phyloP scores from a whole-genome alignment of 2,888 invertebrate genomes.

The Drosophila neoperkinsi region DNA sequence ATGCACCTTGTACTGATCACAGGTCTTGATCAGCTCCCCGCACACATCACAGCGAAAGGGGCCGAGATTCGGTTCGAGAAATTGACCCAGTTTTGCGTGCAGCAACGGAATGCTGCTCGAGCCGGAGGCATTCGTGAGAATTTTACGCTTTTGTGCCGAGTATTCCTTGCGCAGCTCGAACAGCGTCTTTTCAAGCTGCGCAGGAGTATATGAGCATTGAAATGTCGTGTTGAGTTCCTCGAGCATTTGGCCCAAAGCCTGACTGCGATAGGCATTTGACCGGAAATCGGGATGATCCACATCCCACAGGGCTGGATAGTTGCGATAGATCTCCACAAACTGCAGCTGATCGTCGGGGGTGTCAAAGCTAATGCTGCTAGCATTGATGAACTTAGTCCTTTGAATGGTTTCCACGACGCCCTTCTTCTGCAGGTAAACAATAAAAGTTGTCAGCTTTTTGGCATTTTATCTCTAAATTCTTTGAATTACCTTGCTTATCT shows the following conservation, averaged over 20 bases:
- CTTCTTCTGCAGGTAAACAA: constrained; percentile 56
- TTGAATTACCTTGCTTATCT: constrained; percentile 69
- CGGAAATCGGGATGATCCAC: constrained; percentile 82
- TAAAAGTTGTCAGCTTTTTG: background rate
- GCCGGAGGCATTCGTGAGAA: constrained; percentile 48
- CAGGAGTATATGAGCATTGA: constrained; percentile 40
- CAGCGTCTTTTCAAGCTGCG: constrained; percentile 78
- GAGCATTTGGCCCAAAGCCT: constrained; percentile 76
- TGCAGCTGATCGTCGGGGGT: constrained; percentile 67
- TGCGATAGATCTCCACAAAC: constrained; percentile 79
- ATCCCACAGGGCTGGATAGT: constrained; percentile 76
- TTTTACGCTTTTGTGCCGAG: constrained; percentile 71
- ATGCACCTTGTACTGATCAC: constrained; percentile 81
- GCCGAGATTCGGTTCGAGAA: constrained; percentile 72
- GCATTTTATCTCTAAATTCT: background rate
- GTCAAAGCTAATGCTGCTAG: constrained; percentile 60
- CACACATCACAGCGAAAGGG: constrained; percentile 79
- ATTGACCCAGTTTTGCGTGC: constrained; percentile 68
- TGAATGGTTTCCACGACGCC: constrained; percentile 70
- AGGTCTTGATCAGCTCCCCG: constrained; percentile 72
- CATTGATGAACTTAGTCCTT: constrained; percentile 72
- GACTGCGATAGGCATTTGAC: constrained; percentile 75
- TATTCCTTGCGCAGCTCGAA: constrained; percentile 74
- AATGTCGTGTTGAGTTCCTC: constrained; percentile 70
- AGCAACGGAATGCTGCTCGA: constrained; percentile 53